Percentiles rank a stretch among this genome's conserved stretches.
These are phyloP conservation scores for Chalcis sispes DNA, from an alignment of 2,888 invertebrate species.

Conservation along the genomic window DNA sequence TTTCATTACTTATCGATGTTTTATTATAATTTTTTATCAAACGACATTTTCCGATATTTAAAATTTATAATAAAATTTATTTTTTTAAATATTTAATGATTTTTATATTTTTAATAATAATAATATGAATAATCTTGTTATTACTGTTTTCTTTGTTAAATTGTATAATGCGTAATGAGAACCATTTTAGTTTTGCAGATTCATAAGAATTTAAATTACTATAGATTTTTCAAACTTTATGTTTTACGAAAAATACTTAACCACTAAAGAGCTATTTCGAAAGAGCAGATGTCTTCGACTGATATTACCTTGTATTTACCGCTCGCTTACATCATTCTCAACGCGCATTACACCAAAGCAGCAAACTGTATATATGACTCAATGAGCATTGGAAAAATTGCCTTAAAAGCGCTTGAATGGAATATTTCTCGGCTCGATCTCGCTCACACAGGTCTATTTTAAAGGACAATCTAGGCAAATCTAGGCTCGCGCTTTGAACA, in stretches of 20 bases:
- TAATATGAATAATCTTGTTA: too few relatives aligned
- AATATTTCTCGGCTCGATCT: constrained; percentile 24
- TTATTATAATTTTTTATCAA: constrained; percentile 4
- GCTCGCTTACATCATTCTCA: constrained; percentile 33
- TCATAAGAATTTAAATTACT: too few relatives aligned
- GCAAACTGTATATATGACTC: background rate
- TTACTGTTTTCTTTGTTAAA: too few relatives aligned
- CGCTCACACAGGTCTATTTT: constrained; percentile 44
- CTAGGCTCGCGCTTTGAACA: background rate
- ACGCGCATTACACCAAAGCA: constrained; percentile 29
- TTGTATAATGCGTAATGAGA: too few relatives aligned
- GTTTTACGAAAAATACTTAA: too few relatives aligned
- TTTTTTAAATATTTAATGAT: constrained; percentile 21
- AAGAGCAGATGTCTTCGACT: constrained; percentile 10
- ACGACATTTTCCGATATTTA: background rate
- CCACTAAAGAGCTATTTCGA: too few relatives aligned
- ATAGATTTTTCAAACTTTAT: too few relatives aligned
- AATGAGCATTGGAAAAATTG: constrained; percentile 15
- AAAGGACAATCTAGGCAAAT: constrained; percentile 41
- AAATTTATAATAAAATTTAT: background rate
- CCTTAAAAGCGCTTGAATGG: constrained; percentile 34
- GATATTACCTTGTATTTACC: constrained; percentile 15
- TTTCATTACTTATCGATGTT: background rate
- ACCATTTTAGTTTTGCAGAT: too few relatives aligned
- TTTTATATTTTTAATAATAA: too few relatives aligned